These are phyloP conservation scores for Matsumurasca onukii DNA, from an alignment of 1,140 invertebrate genomes.

Conservation along the genomic window DNA sequence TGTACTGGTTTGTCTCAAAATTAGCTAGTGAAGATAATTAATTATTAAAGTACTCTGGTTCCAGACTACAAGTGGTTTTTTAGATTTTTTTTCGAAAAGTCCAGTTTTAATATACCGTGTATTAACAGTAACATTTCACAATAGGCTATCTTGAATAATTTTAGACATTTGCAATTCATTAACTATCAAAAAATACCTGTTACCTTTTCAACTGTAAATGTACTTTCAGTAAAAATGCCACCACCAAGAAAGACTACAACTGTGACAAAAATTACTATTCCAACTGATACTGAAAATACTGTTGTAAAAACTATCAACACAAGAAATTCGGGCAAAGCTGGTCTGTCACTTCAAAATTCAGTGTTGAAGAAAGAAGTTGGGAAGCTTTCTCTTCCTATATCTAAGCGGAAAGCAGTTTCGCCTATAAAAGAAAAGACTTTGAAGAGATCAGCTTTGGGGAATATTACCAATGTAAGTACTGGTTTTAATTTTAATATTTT, in stretches of 20 bases:
- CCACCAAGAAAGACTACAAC: not conserved
- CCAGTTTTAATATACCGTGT: no score
- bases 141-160: no score
- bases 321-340: slow-evolving; percentile 9
- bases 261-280: no score
- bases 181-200: no score
- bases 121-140: no score
- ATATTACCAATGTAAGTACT: slow-evolving; percentile 68
- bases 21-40: no score
- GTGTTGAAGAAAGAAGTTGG: slow-evolving; percentile 12
- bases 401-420: slow-evolving; percentile 56
- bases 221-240: slow-evolving; percentile 18
- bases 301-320: not conserved
- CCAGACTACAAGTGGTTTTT: no score
- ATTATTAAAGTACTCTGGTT: no score
- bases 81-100: no score
- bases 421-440: slow-evolving; percentile 49
- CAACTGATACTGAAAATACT: not conserved
- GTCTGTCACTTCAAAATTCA: not conserved
- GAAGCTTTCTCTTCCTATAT: slow-evolving; percentile 7
- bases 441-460: slow-evolving; percentile 74
- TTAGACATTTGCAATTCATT: no score
- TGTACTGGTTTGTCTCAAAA: no score
- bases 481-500: not conserved
- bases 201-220: no score